Evolutionary conservation across 23 tunicate species (phyloP), one percentile per base, ranked within the genome.

Genomic region (Trididemnum miniatum): DNA sequence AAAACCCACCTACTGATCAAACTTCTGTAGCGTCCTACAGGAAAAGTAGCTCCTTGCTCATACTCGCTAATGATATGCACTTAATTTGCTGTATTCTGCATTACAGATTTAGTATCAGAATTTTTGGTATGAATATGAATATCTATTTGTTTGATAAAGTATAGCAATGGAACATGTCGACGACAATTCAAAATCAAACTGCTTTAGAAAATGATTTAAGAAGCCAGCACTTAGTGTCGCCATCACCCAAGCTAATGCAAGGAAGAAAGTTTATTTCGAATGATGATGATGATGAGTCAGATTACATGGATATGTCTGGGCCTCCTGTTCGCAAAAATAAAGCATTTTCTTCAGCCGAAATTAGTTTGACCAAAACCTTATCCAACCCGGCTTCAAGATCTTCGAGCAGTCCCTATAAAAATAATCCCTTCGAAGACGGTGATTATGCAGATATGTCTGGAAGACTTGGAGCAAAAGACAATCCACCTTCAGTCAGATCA

Each of bases 251-350:
- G 9, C 15, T 7, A 7, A 7, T 44, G 54, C 54, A 15, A 9
- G 15, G 54, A 9, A 9, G 12, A 15, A 44, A 44, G 9, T 15
- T 7, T 15, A 9, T 9, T 44, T 15, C 15, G 54, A 44, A 7
- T 7, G 54, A 44, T n/a, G 79, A 37, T 2, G 79, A 74, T 39
- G 79, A 74, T 7, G 34, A 74, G 7, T 5, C 29, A n/a, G 79
- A 74, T 28, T 74, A 74, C 79, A 38, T 74, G 59, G 79, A 74
- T 5, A 74, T 74, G 79, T 22, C 79, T 39, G 59, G 59, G 20
- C 71, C 31, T 63, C 71, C 12, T 23, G 31, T 63, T 63, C 31
- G 31, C 12, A 23, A 63, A 25, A 63, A 63, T n/a, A n/a, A n/a
- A n/a, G n/a, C n/a, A n/a, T n/a, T n/a, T n/a, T n/a, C n/a, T n/a